Evolutionary conservation across 2,797 vertebrate species (phyloP), one percentile per base, ranked within the genome.

Genomic region (Brachyrhaphis roseni): DNA sequence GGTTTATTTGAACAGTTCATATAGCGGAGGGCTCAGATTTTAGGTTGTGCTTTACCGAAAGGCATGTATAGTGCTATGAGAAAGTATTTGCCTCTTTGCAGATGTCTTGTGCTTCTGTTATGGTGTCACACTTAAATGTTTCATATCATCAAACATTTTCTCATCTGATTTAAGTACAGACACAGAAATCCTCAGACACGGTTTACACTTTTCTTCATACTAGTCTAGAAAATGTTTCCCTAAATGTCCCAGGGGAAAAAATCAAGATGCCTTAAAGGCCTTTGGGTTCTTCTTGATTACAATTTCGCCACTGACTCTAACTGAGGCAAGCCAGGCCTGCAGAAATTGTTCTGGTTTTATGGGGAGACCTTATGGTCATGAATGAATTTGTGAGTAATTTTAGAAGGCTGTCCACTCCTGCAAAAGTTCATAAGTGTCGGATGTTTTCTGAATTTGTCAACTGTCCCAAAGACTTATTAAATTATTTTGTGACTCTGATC

Each of bases 41-140:
- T 72, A 81, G 77, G 78, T 87, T 93, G 91, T 91, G 92, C 93
- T 94, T 93, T 82, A 78, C 76, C 68, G 51, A 83, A 81, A 87
- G 26, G 75, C 64, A 45, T 46, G 26, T 45, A 45, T 57, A 71
- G 68, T n/a, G 41, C 68, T 28, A 18, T 71, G n/a, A 71, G 45
- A 71, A 46, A 46, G 5, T 46, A 28, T 18, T 46, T 71, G 43
- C 7, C 26, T 16, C n/a, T 71, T 71, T 7, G 45, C 26, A 45
- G 68, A 71, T 31, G n/a, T 28, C 41, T 46, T 46, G 26, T 71
- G 13, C 43, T 16, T 71, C 41, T 71, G 13, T 26, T 71, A 71
- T 46, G 20, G 11, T 28, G 43, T 46, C 68, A 46, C 41, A 46
- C 26, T 46, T 71, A 4, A 46, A 46, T 46, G 68, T 71, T 28